Percentiles rank a stretch among this genome's conserved stretches.
phyloP scores from a whole-genome alignment of 2,888 invertebrate species.

The Idaea aversata region DNA sequence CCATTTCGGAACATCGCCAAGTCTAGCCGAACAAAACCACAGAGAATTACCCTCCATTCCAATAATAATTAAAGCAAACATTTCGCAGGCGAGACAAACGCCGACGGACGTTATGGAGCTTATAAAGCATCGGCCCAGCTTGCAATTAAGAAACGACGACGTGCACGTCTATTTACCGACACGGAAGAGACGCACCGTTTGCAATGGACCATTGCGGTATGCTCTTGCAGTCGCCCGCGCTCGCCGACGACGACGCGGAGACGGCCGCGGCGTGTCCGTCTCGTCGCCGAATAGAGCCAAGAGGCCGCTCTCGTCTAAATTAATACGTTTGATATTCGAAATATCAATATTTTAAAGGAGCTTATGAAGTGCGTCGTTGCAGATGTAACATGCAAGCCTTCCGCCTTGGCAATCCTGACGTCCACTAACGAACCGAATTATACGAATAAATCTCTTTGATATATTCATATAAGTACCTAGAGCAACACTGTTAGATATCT shows the following conservation, averaged over 20 bases:
- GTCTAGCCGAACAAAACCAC: constrained; percentile 81
- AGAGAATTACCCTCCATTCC: constrained; percentile 80
- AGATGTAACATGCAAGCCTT: constrained; percentile 59
- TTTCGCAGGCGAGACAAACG: constrained; percentile 73
- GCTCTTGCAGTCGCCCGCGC: constrained; percentile 46
- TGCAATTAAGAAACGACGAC: constrained; percentile 78
- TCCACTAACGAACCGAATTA: constrained; percentile 57
- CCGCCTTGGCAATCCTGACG: constrained; percentile 66
- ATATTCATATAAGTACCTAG: constrained; percentile 33
- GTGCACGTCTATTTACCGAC: constrained; percentile 76
- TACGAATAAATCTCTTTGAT: constrained; percentile 41
- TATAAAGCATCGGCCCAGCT: constrained; percentile 75
- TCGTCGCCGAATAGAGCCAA: constrained; percentile 53
- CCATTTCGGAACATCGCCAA: constrained; percentile 80
- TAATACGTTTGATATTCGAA: constrained; percentile 77
- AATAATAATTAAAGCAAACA: constrained; percentile 81
- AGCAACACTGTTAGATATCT: constrained; percentile 21
- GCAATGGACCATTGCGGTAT: constrained; percentile 71
- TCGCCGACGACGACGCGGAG: constrained; percentile 27
- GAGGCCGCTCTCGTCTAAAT: constrained; percentile 63
- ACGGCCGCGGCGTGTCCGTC: constrained; percentile 28
- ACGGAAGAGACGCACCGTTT: constrained; percentile 74
- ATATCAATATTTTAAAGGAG: constrained; percentile 76
- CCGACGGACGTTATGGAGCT: constrained; percentile 77
- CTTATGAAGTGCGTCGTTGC: constrained; percentile 66